Evolutionary conservation across 2,113 vertebrate genomes (phyloP).

Genomic region (Plectropomus leopardus): DNA sequence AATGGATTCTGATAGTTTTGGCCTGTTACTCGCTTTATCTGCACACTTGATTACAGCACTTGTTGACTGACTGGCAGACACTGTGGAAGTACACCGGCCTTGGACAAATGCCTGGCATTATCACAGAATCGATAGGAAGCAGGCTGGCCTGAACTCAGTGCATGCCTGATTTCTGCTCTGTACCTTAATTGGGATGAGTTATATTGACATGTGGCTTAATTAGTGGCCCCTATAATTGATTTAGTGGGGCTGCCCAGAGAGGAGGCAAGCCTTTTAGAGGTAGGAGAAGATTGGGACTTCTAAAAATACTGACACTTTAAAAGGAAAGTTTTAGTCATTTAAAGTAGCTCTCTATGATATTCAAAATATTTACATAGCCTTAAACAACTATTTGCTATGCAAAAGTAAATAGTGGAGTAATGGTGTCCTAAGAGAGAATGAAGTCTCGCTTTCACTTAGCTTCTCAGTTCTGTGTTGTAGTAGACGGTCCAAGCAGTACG

Average conservation of each 20-base stretch:
- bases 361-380: no score
- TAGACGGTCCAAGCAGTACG: no score
- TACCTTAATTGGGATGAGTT: slow-evolving; percentile 79
- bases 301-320: neutral
- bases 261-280: neutral
- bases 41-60: slow-evolving; percentile 63
- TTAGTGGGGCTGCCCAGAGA: slow-evolving; percentile 13
- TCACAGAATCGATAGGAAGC: slow-evolving; percentile 68
- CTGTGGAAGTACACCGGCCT: slow-evolving; percentile 41
- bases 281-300: neutral
- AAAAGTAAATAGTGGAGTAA: no score
- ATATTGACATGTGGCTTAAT: slow-evolving; percentile 79
- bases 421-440: no score
- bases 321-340: neutral
- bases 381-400: no score
- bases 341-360: neutral
- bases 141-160: slow-evolving; percentile 33
- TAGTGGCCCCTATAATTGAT: slow-evolving; percentile 68
- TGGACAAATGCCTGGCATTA: slow-evolving; percentile 62
- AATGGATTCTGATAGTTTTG: slow-evolving; percentile 53
- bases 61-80: slow-evolving; percentile 67
- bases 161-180: slow-evolving; percentile 59
- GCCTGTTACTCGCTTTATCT: slow-evolving; percentile 59
- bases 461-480: no score
- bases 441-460: no score